Base-by-base conservation (phyloP, 2,888 invertebrate genomes). In the Agrotis segetum region DNA sequence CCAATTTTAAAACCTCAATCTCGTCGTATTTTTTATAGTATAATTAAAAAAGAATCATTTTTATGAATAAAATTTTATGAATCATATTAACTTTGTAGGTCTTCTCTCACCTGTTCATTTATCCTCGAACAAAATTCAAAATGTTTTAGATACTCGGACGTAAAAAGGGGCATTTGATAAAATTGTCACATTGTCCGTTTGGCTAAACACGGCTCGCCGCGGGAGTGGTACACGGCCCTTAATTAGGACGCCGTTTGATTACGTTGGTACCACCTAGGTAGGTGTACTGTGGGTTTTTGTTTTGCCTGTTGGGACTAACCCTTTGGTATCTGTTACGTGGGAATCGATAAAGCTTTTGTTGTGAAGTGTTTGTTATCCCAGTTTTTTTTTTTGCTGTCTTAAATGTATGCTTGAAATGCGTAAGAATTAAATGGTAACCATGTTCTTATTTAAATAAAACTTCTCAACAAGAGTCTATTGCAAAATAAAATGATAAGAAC, bases 161-260 rank as follows among this genome's bases (percentile, higher is more conserved):
- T 56, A 58, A 76, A 84, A 85, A 67, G 65, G 73, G 74, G 44
- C 65, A 74, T 81, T 86, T 81, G 58, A 72, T 73, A 73, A 80
- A 87, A 82, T 85, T 85, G 74, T 77, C 72, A 66, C 84, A 82
- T 70, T 79, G 79, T 77, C 71, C 67, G 70, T 75, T 77, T 56
- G 65, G 73, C 71, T 77, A 69, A 82, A 84, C 81, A 75, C 66
- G 71, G 73, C 67, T 46, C 60, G 63, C 68, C 62, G 46, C 62
- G 64, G 68, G 74, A 69, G 55, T n/a, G 72, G 63, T 81, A 87
- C 86, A 85, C 50, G 85, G 21, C 34, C 74, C 82, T 86, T 86
- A 85, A 87, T 87, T 87, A 86, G 77, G 67, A 72, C 76, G 63
- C 61, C 68, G 77, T 82, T 83, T 85, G 83, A 82, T 83, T 81